These are phyloP conservation scores for Limnodromus scolopaceus DNA, from an alignment of 2,797 vertebrate species.

Conservation along the genomic window DNA sequence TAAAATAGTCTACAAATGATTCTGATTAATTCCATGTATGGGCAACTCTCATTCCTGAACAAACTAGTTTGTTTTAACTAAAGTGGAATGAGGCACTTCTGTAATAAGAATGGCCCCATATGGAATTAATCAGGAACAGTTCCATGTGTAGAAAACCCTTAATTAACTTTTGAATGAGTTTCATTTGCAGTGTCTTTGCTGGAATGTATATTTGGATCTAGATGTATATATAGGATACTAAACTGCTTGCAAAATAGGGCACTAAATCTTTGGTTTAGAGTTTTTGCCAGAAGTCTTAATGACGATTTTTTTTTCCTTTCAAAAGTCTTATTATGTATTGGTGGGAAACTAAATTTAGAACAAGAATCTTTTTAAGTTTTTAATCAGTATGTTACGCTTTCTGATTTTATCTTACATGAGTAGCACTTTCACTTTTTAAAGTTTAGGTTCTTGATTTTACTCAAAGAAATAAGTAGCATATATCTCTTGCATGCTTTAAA, in stretches of 20 bases:
- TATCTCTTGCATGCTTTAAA: not conserved
- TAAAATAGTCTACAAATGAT: not conserved
- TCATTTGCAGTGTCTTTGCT: slow-evolving; percentile 27
- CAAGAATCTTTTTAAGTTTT: not conserved
- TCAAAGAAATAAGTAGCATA: not conserved
- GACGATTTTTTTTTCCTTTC: not conserved
- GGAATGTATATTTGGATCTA: slow-evolving; percentile 17
- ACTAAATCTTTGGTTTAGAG: not conserved
- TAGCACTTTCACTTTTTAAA: not conserved
- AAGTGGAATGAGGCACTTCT: slow-evolving; percentile 19
- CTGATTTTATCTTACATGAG: not conserved
- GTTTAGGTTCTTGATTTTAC: not conserved
- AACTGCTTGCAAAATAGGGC: not conserved
- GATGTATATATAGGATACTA: not conserved
- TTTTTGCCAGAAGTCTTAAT: not conserved
- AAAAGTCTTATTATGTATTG: not conserved
- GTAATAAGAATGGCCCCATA: not conserved
- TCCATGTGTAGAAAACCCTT: slow-evolving; percentile 25
- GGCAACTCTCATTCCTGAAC: not conserved
- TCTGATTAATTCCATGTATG: not conserved
- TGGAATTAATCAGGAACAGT: slow-evolving; percentile 51
- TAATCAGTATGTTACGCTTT: not conserved
- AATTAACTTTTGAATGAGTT: slow-evolving; percentile 50
- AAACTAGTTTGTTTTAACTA: slow-evolving; percentile 5
- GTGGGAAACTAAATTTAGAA: not conserved